phyloP scores from a whole-genome alignment of 2,797 vertebrate species.

The Capromys pilorides region DNA sequence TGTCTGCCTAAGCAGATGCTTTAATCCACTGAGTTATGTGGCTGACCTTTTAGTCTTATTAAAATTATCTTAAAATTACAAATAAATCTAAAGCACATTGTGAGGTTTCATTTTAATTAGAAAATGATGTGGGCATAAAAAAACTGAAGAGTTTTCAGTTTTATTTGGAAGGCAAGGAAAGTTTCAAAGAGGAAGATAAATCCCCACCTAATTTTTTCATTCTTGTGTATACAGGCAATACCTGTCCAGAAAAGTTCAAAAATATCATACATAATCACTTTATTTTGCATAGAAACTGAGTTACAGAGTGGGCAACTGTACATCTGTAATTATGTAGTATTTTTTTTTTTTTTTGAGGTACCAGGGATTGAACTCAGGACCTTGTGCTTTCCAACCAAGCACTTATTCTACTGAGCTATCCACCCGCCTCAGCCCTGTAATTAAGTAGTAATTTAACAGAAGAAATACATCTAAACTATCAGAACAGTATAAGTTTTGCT shows the following conservation, averaged over 20 bases:
- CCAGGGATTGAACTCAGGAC: too few species aligned
- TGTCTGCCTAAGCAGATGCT: too few species aligned
- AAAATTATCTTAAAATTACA: conserved; percentile 44
- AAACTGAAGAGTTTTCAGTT: neutral
- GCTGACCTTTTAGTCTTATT: neutral
- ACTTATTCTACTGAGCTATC: too few species aligned
- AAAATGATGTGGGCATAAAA: neutral
- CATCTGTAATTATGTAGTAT: neutral
- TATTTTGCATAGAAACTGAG: neutral
- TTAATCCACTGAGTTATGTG: too few species aligned
- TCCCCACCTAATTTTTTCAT: neutral
- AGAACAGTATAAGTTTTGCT: neutral
- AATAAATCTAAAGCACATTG: conserved; percentile 33
- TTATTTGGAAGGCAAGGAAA: neutral
- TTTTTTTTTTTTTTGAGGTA: too few species aligned
- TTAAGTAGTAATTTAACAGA: neutral
- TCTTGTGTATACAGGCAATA: neutral
- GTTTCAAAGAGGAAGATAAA: neutral
- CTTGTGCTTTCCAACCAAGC: too few species aligned
- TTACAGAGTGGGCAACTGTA: neutral
- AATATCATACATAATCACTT: neutral
- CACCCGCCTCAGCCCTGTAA: neutral
- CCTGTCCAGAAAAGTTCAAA: neutral
- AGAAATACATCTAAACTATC: neutral
- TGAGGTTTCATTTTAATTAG: conserved; percentile 51